phyloP scores from a whole-genome alignment of 2,797 vertebrate species.

The Potorous gilbertii region DNA sequence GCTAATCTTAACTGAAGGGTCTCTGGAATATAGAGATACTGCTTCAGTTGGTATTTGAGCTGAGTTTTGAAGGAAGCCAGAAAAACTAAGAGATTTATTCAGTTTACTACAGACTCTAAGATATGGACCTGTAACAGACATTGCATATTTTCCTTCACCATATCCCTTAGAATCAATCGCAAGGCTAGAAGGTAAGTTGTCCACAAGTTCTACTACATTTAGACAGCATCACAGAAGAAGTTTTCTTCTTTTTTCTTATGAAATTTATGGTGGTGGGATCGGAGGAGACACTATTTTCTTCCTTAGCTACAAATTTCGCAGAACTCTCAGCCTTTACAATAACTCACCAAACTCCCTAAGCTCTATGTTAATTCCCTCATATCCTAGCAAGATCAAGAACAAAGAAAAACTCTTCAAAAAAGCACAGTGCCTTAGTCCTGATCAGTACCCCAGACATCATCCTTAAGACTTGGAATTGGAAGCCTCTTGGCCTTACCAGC shows the following conservation, averaged over 20 bases:
- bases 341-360: background rate
- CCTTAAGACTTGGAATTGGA: background rate
- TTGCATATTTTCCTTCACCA: background rate
- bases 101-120: too few relatives aligned
- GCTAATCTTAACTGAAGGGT: too few relatives aligned
- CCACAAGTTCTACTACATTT: background rate
- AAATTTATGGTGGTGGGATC: background rate
- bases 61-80: background rate
- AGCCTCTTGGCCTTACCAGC: background rate
- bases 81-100: background rate
- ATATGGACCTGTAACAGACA: too few relatives aligned
- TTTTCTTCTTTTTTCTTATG: background rate
- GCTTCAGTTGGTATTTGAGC: background rate
- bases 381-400: background rate
- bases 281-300: background rate
- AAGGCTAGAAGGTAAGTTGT: background rate
- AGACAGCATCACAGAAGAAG: background rate
- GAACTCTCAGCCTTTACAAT: background rate
- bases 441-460: background rate
- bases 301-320: background rate
- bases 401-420: background rate
- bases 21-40: background rate
- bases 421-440: background rate
- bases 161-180: background rate
- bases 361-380: background rate